phyloP scores from a whole-genome alignment of 2,797 vertebrate genomes.

The Epinephelus malabaricus region DNA sequence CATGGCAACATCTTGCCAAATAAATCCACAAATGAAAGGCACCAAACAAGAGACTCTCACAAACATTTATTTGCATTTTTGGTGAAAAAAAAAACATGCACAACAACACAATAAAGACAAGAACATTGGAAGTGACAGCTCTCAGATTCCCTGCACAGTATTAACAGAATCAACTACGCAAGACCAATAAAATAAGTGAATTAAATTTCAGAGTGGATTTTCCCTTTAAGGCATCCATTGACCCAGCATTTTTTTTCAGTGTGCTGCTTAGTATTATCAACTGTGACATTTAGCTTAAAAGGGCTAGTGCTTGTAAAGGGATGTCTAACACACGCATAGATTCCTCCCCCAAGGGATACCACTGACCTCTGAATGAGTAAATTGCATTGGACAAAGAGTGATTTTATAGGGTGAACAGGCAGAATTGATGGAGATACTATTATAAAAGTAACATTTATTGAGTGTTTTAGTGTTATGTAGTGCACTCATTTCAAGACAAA shows the following conservation, averaged over 20 bases:
- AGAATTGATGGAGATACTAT: constrained; percentile 23
- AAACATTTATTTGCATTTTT: constrained; percentile 38
- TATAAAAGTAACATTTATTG: constrained; percentile 54
- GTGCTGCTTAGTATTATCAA: constrained; percentile 39
- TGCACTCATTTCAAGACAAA: constrained; percentile 50
- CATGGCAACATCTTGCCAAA: constrained; percentile 63
- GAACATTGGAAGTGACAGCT: constrained; percentile 35
- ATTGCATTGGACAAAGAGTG: constrained; percentile 36
- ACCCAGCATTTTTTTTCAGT: neutral
- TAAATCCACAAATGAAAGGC: constrained; percentile 53
- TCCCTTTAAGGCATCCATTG: constrained; percentile 34
- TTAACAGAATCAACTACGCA: constrained; percentile 3
- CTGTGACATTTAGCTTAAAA: constrained; percentile 33
- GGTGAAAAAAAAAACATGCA: constrained; percentile 24
- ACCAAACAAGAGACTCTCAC: constrained; percentile 41
- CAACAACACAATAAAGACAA: constrained; percentile 21
- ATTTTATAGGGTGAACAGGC: constrained; percentile 35
- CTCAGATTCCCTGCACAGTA: constrained; percentile 6
- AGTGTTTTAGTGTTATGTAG: constrained; percentile 40
- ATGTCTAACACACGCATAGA: constrained; percentile 25
- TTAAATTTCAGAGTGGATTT: constrained; percentile 28
- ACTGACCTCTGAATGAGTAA: constrained; percentile 37
- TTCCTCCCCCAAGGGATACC: constrained; percentile 56
- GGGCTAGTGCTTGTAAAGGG: constrained; percentile 29
- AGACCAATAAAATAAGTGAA: constrained; percentile 22